Evolutionary conservation across 1,140 invertebrate genomes (phyloP).

Genomic region (Zaprionus ornatus): DNA sequence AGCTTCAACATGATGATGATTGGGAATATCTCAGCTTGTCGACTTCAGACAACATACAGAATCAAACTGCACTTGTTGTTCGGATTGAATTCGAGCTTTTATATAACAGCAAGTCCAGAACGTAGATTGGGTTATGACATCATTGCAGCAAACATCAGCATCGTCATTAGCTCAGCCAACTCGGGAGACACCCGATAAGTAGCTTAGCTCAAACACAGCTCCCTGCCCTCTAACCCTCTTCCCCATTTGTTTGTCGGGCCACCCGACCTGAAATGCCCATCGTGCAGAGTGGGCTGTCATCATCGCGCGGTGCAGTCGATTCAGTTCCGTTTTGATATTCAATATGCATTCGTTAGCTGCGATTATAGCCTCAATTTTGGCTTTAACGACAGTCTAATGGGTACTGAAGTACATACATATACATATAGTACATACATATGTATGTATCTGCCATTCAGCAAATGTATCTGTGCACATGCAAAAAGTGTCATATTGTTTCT

Average conservation of each 20-base stretch:
- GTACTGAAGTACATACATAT: slow-evolving; percentile 17
- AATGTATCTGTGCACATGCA: neutral
- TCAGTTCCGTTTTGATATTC: slow-evolving; percentile 61
- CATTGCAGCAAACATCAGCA: neutral
- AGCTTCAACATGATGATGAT: slow-evolving; percentile 67
- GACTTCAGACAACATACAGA: slow-evolving; percentile 49
- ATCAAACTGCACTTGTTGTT: slow-evolving; percentile 53
- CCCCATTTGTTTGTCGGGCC: neutral
- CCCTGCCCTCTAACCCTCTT: neutral
- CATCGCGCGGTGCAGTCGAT: slow-evolving; percentile 47
- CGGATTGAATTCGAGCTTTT: slow-evolving; percentile 43
- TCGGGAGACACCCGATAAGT: slow-evolving; percentile 30
- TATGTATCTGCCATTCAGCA: no score
- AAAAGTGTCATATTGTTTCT: slow-evolving; percentile 62
- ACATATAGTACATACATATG: no score
- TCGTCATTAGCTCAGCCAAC: slow-evolving; percentile 14
- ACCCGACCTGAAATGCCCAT: slow-evolving; percentile 4
- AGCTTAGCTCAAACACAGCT: slow-evolving; percentile 25
- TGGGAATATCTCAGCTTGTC: slow-evolving; percentile 22
- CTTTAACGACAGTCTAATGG: slow-evolving; percentile 63
- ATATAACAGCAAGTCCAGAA: slow-evolving; percentile 29
- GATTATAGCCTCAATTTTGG: slow-evolving; percentile 68
- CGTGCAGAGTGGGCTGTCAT: slow-evolving; percentile 8
- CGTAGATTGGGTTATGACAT: slow-evolving; percentile 15
- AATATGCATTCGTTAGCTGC: slow-evolving; percentile 58